Percentiles rank a stretch among this genome's conserved stretches.
phyloP scores from a whole-genome alignment of 1,140 invertebrate genomes.

The Drosophila azteca region DNA sequence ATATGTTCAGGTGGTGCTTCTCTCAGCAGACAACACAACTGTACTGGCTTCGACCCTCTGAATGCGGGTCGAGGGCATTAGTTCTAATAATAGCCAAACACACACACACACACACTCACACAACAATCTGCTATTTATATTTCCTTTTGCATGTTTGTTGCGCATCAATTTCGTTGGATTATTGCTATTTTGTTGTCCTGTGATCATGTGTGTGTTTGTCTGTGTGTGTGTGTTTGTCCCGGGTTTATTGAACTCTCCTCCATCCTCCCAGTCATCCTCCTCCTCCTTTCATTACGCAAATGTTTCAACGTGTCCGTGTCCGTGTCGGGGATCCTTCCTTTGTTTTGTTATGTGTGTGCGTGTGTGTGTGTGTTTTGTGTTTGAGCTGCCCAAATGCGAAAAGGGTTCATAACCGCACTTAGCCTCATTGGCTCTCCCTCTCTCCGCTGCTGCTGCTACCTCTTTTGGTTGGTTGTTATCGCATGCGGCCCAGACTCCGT shows the following conservation, averaged over 20 bases:
- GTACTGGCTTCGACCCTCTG: constrained; percentile 13
- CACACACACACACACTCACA: constrained; percentile 9
- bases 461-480: constrained; percentile 76
- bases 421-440: constrained; percentile 72
- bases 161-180: constrained; percentile 61
- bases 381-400: constrained; percentile 59
- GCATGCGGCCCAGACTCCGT: constrained; percentile 64
- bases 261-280: constrained; percentile 28
- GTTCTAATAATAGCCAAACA: constrained; percentile 68
- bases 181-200: constrained; percentile 33
- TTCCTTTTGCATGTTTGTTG: constrained; percentile 63
- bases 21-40: constrained; percentile 28
- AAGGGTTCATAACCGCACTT: constrained; percentile 81
- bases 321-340: constrained; percentile 46
- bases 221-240: constrained; percentile 10
- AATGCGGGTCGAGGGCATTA: constrained; percentile 59
- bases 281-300: constrained; percentile 42
- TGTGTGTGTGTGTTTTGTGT: constrained; percentile 2
- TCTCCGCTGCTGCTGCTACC: no score
- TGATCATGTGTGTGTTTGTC: constrained; percentile 7
- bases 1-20: constrained; percentile 52
- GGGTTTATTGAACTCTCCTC: constrained; percentile 64
- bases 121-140: not conserved
- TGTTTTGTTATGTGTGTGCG: constrained; percentile 17
- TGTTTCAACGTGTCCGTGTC: constrained; percentile 2